Conservation (phyloP, 2,113 vertebrate species). For the Ammodytes marinus region DNA sequence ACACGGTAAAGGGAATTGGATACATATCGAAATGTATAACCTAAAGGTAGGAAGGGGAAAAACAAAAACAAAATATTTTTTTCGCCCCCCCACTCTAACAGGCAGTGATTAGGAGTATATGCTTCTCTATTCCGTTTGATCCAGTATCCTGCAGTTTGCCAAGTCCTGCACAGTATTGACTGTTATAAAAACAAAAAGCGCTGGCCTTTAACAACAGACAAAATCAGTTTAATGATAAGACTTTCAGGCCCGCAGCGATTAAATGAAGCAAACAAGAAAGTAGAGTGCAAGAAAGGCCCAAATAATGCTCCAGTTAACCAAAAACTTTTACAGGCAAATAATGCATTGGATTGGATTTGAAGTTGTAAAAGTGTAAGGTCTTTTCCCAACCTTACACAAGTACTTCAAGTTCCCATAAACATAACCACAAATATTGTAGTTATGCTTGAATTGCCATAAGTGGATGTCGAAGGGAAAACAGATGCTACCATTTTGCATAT, state of each 20-base stretch:
- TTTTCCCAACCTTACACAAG: neutral
- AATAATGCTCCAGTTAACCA: neutral
- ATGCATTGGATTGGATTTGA: neutral
- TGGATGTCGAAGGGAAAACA: neutral
- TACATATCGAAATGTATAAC: constrained; percentile 43
- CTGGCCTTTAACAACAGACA: constrained; percentile 3
- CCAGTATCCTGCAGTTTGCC: constrained; percentile 30
- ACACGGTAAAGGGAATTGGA: constrained; percentile 2
- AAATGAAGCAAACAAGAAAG: constrained; percentile 18
- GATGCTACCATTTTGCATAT: neutral
- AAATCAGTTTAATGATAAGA: constrained; percentile 37
- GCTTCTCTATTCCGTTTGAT: constrained; percentile 69
- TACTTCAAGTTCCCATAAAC: neutral
- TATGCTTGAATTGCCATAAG: neutral
- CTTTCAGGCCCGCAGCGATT: constrained; percentile 16
- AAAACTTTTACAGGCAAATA: neutral
- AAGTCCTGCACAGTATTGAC: constrained; percentile 23
- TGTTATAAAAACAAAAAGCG: constrained; percentile 45
- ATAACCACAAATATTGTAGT: neutral
- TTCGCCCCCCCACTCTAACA: neutral
- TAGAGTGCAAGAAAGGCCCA: neutral
- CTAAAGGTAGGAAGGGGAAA: constrained; percentile 31
- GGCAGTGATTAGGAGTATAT: constrained; percentile 45
- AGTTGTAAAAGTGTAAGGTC: constrained; percentile 3
- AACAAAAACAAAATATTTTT: constrained; percentile 58